Evolutionary conservation across 2,888 invertebrate species (phyloP), one percentile per base, ranked within the genome.

Genomic region (Crocallis elinguaria): DNA sequence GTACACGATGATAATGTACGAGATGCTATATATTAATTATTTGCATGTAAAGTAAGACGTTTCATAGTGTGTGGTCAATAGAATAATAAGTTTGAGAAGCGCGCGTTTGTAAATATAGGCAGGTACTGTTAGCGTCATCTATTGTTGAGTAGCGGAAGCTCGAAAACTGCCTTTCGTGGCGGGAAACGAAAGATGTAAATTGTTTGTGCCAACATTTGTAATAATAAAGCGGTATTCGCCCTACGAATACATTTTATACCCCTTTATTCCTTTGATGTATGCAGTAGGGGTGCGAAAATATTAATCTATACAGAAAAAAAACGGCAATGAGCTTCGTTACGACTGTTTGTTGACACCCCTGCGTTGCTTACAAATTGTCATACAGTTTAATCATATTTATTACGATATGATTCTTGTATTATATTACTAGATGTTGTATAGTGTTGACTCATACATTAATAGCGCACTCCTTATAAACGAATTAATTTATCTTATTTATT

Each of bases 191-290:
- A 45, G 37, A 84, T 86, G 79, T 87, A 86, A 88, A 89, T 84
- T 84, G 89, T 88, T 85, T 84, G 89, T 88, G 90, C 89, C 88
- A 88, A 89, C 84, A 81, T 88, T 64, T 84, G 83, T 88, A 82
- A 85, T 88, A 86, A 86, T 86, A 80, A 84, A 86, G 86, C 85
- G 83, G 82, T 82, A 77, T 84, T 80, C 88, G 86, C 88, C 86
- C 78, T 75, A 77, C 83, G 73, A 78, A 74, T 76, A 77, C 80
- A 86, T 60, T 50, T 51, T 56, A n/a, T 57, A 86, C 89, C 90
- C 86, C 87, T 88, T 81, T 79, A 79, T 88, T 88, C 83, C 87
- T 88, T 90, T 91, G 89, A 90, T 90, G 87, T 88, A 85, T 82
- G 81, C 83, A 78, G 73, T 72, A 73, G 86, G 89, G 89, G 87